phyloP scores from a whole-genome alignment of 2,797 vertebrate genomes.

The Nannoperca obscura region DNA sequence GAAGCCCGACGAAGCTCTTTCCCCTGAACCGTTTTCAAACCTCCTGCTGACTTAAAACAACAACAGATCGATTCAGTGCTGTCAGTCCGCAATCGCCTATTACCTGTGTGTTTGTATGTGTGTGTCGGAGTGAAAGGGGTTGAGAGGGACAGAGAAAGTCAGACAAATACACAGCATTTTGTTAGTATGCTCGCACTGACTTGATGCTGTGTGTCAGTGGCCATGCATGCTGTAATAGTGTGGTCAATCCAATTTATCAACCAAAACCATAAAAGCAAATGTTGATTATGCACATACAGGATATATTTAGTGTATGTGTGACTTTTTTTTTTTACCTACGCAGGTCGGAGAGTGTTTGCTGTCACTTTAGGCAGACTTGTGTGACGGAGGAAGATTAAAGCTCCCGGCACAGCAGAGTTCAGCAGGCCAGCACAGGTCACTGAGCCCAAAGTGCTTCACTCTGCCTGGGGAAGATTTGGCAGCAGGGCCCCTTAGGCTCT shows the following conservation, averaged over 20 bases:
- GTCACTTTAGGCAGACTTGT: slow-evolving; percentile 13
- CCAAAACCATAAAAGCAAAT: not conserved
- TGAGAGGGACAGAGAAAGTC: slow-evolving; percentile 4
- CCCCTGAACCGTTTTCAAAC: slow-evolving; percentile 49
- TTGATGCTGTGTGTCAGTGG: not conserved
- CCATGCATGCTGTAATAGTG: not conserved
- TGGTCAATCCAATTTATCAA: not conserved
- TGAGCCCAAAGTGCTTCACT: slow-evolving; percentile 42
- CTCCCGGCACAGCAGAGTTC: slow-evolving; percentile 50
- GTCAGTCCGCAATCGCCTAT: slow-evolving; percentile 57
- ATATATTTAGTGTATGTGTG: slow-evolving; percentile 8
- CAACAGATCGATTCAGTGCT: slow-evolving; percentile 56
- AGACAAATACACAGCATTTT: slow-evolving; percentile 8
- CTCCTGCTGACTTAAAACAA: slow-evolving; percentile 66
- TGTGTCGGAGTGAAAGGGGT: slow-evolving; percentile 1
- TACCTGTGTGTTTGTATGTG: slow-evolving; percentile 35
- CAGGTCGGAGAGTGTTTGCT: slow-evolving; percentile 18
- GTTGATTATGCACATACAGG: not conserved
- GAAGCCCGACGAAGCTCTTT: slow-evolving; percentile 49
- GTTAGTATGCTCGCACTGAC: not conserved
- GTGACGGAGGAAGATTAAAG: slow-evolving; percentile 52
- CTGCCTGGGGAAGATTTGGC: slow-evolving; percentile 46
- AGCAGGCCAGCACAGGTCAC: slow-evolving; percentile 56
- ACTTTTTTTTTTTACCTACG: slow-evolving; percentile 4
- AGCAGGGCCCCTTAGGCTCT: slow-evolving; percentile 21